Conservation (phyloP, 2,888 invertebrate genomes). For the Pantelozetes paolii region DNA sequence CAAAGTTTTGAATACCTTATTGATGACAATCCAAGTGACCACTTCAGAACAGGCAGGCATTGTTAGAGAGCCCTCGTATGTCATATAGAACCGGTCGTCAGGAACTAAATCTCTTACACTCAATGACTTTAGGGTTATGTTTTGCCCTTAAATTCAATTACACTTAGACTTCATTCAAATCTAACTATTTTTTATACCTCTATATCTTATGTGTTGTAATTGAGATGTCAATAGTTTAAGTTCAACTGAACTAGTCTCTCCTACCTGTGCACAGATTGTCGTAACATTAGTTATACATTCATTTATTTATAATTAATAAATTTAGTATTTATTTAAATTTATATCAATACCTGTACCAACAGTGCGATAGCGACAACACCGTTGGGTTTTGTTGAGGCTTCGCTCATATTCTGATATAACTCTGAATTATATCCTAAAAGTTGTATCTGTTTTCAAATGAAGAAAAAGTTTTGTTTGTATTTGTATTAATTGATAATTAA, state of each 20-base stretch:
- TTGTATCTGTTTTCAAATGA: slow-evolving; percentile 85
- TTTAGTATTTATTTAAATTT: not conserved
- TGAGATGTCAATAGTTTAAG: slow-evolving; percentile 85
- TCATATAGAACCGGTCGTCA: slow-evolving; percentile 88
- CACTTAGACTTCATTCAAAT: no score
- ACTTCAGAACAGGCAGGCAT: slow-evolving; percentile 99
- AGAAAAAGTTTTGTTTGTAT: slow-evolving; percentile 28
- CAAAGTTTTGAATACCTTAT: slow-evolving; percentile 60
- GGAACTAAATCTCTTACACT: slow-evolving; percentile 82
- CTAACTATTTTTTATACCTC: slow-evolving; percentile 62
- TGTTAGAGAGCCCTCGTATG: slow-evolving; percentile 95
- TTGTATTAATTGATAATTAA: not conserved
- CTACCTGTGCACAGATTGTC: no score
- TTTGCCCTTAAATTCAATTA: slow-evolving; percentile 57
- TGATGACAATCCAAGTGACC: slow-evolving; percentile 97
- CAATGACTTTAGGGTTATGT: slow-evolving; percentile 87
- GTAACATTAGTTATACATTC: no score
- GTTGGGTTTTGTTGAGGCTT: slow-evolving; percentile 81
- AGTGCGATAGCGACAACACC: slow-evolving; percentile 92
- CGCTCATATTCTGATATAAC: slow-evolving; percentile 91
- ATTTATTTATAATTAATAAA: no score
- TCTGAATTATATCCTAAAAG: slow-evolving; percentile 97
- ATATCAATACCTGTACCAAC: slow-evolving; percentile 76
- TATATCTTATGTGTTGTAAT: slow-evolving; percentile 83
- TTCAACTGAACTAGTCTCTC: slow-evolving; percentile 85